Conservation (phyloP, 2,888 invertebrate species). For the Argyresthia albistria region DNA sequence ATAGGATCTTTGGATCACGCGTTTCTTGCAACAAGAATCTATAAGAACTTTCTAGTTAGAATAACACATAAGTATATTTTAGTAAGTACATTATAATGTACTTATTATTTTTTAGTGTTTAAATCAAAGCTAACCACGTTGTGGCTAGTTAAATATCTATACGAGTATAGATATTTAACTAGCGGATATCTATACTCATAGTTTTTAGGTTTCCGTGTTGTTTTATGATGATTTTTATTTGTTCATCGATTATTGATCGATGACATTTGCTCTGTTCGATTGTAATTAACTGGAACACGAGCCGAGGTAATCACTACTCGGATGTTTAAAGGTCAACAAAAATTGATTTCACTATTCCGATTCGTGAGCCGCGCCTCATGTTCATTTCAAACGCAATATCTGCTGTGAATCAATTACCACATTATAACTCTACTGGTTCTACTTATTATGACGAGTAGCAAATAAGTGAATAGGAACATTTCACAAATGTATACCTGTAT, state of each 20-base stretch:
- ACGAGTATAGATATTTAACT: too few species aligned
- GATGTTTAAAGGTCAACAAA: background rate
- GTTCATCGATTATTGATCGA: slow-evolving; percentile 20
- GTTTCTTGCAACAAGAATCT: too few species aligned
- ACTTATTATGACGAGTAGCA: background rate
- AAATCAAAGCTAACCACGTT: too few species aligned
- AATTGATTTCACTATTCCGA: background rate
- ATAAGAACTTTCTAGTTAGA: too few species aligned
- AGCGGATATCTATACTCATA: too few species aligned
- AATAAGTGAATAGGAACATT: background rate
- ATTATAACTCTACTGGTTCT: background rate
- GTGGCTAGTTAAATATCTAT: too few species aligned
- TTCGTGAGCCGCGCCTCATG: background rate
- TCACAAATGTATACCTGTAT: background rate
- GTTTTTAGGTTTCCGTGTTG: background rate
- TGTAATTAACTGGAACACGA: slow-evolving; percentile 12
- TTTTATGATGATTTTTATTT: slow-evolving; percentile 4
- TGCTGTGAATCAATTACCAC: background rate
- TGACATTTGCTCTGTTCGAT: slow-evolving; percentile 19
- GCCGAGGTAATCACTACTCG: background rate
- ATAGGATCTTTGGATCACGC: too few species aligned
- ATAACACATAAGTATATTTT: too few species aligned
- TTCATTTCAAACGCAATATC: background rate
- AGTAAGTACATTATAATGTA: too few species aligned
- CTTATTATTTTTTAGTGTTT: too few species aligned